Percentiles rank a stretch among this genome's conserved stretches.
Evolutionary conservation across 2,797 vertebrate genomes (phyloP).

Genomic region (Dallia pectoralis): DNA sequence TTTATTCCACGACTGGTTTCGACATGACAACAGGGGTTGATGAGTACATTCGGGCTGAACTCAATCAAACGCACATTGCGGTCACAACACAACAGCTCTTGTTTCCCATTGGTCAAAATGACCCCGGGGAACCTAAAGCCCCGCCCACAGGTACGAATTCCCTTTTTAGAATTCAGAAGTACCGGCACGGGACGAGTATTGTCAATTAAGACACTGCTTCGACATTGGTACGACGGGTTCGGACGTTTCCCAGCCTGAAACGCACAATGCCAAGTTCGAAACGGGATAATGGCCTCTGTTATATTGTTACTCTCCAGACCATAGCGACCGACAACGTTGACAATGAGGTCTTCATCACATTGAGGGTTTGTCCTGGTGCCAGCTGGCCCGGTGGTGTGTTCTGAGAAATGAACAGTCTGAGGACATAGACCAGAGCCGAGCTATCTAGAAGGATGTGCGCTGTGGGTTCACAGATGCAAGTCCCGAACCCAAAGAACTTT

Average conservation of each 20-base stretch:
- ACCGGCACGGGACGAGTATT: too few species aligned
- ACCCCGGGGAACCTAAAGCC: too few species aligned
- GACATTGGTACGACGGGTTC: too few species aligned
- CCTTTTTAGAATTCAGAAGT: too few species aligned
- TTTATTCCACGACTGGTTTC: background rate
- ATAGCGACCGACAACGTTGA: background rate
- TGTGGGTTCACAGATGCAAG: background rate
- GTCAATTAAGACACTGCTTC: too few species aligned
- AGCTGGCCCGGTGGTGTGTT: background rate
- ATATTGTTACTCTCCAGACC: background rate
- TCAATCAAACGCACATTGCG: too few species aligned
- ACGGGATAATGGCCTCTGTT: background rate
- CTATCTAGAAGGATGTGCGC: background rate
- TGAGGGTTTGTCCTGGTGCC: background rate
- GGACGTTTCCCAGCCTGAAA: too few species aligned
- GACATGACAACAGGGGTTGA: background rate
- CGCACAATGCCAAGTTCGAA: background rate
- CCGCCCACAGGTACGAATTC: too few species aligned
- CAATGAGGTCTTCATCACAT: slow-evolving; percentile 1
- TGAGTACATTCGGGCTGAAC: background rate
- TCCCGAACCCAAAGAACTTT: slow-evolving; percentile 5
- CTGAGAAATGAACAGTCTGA: background rate
- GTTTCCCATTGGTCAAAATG: too few species aligned
- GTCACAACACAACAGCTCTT: too few species aligned
- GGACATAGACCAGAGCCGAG: slow-evolving; percentile 9